These are phyloP conservation scores for Peromyscus attwateri DNA, from an alignment of 2,797 vertebrate genomes.

Conservation along the genomic window DNA sequence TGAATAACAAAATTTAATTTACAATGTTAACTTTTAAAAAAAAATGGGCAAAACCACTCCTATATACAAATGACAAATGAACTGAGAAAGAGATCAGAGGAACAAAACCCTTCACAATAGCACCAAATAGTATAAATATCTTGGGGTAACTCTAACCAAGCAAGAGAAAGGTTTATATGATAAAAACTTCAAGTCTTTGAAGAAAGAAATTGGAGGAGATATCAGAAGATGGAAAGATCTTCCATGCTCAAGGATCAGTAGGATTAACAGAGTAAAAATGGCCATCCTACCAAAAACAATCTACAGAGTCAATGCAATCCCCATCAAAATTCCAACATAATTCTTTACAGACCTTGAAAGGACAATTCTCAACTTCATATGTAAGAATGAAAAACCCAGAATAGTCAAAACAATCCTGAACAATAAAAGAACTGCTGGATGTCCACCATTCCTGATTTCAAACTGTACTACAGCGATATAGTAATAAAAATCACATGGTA, in stretches of 20 bases:
- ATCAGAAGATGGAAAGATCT: not conserved
- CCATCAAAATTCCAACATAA: not conserved
- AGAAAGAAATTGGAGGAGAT: not conserved
- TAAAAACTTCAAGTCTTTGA: not conserved
- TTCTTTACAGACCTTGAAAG: not conserved
- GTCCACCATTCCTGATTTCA: not conserved
- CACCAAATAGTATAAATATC: not conserved
- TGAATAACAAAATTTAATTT: slow-evolving; percentile 6
- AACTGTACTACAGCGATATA: not conserved
- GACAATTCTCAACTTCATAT: not conserved
- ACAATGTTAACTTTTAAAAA: not conserved
- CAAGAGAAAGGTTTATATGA: not conserved
- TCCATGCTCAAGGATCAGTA: not conserved
- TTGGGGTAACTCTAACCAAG: not conserved
- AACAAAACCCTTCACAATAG: not conserved
- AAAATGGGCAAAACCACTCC: not conserved
- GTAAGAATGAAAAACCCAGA: not conserved
- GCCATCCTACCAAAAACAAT: not conserved
- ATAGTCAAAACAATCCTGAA: not conserved
- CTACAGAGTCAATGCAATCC: not conserved
- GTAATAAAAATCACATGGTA: not conserved
- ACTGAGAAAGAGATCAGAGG: not conserved
- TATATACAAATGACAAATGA: not conserved
- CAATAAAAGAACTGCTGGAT: not conserved
- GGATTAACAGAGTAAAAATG: not conserved